Evolutionary conservation across 2,888 invertebrate genomes (phyloP).

Genomic region (Napeogenes inachia): DNA sequence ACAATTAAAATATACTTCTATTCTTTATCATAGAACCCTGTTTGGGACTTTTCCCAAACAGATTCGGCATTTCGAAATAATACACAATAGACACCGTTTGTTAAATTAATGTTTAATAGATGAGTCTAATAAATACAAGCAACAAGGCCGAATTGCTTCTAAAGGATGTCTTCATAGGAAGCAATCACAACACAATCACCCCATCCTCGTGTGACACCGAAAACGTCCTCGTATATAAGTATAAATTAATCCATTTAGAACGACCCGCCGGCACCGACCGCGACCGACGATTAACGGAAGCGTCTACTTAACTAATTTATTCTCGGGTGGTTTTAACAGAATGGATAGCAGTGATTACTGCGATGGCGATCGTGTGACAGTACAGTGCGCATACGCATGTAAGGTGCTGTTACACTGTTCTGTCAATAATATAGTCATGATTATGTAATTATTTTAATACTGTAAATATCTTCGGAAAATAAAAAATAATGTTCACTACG

Average conservation of each 20-base stretch:
- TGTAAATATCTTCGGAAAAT: no score
- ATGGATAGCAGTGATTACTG: constrained; percentile 79
- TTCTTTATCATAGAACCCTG: no score
- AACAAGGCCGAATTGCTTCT: constrained; percentile 49
- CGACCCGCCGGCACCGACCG: constrained; percentile 67
- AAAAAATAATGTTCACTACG: neutral
- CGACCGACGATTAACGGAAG: constrained; percentile 78
- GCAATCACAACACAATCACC: constrained; percentile 77
- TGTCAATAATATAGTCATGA: no score
- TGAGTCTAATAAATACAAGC: neutral
- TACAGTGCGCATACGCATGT: constrained; percentile 14
- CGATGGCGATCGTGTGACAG: constrained; percentile 33
- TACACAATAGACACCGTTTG: no score
- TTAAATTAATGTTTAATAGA: no score
- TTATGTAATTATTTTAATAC: no score
- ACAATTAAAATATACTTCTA: no score
- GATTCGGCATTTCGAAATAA: no score
- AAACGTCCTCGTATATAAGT: constrained; percentile 77
- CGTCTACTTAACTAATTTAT: constrained; percentile 79
- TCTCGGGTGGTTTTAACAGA: constrained; percentile 78
- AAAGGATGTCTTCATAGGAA: constrained; percentile 70
- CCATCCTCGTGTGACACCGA: constrained; percentile 76
- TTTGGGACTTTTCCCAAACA: no score
- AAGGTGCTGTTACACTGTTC: no score
- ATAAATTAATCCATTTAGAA: constrained; percentile 79